phyloP scores from a whole-genome alignment of 2,888 invertebrate species.

The Cheilosia impressa region DNA sequence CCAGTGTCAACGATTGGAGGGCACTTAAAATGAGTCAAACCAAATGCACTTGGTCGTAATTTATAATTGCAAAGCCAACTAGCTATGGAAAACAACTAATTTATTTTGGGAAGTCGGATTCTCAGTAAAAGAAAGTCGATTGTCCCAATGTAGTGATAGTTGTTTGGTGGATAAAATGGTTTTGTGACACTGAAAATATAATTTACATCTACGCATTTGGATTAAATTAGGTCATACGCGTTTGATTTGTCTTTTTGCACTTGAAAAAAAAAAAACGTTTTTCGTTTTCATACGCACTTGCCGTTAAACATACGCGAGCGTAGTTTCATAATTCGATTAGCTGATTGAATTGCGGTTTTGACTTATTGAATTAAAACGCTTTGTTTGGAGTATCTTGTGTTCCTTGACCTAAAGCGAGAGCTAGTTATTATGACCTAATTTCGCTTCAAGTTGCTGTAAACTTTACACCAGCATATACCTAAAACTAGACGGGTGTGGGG shows the following conservation, averaged over 20 bases:
- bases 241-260: background rate
- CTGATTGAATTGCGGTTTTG: background rate
- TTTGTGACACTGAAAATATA: background rate
- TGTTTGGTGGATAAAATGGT: background rate
- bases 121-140: background rate
- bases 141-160: background rate
- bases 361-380: constrained; percentile 30
- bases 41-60: background rate
- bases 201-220: background rate
- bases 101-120: background rate
- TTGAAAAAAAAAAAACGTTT: background rate
- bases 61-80: background rate
- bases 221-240: constrained; percentile 8
- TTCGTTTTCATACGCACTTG: constrained; percentile 1
- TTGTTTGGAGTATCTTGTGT: constrained; percentile 16
- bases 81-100: constrained; percentile 26
- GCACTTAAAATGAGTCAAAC: background rate
- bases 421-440: background rate
- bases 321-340: constrained; percentile 13
- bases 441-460: background rate
- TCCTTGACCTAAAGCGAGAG: constrained; percentile 19
- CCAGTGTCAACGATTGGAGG: constrained; percentile 34
- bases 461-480: background rate
- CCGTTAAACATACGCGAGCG: background rate
- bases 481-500: background rate